Evolutionary conservation across 2,113 vertebrate species (phyloP).

Genomic region (Siphamia tubifer): DNA sequence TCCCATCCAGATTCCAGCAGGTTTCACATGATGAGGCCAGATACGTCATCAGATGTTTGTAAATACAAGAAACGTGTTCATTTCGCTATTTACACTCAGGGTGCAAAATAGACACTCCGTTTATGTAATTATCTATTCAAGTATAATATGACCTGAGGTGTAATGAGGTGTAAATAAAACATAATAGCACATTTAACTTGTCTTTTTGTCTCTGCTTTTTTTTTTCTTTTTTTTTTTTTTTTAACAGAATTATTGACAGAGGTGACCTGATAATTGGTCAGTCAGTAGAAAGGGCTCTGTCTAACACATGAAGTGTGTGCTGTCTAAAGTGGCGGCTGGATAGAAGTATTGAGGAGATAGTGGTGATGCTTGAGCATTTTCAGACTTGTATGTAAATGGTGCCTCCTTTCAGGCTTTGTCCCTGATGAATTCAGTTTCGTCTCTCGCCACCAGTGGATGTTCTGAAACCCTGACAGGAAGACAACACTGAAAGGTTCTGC

Average conservation of each 20-base stretch:
- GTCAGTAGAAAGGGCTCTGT: conserved; percentile 31
- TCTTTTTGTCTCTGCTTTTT: no score
- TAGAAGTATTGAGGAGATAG: background rate
- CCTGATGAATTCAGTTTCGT: conserved; percentile 45
- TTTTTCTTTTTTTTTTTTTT: conserved; percentile 12
- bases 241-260: background rate
- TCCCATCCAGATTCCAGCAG: no score
- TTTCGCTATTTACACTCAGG: no score
- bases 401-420: conserved; percentile 24
- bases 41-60: no score
- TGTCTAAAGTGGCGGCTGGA: conserved; percentile 17
- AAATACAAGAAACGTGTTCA: no score
- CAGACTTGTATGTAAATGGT: conserved; percentile 32
- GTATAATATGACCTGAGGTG: no score
- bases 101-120: no score
- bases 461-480: conserved; percentile 50
- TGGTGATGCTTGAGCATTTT: conserved; percentile 15
- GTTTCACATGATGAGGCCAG: no score
- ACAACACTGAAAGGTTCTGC: conserved; percentile 40
- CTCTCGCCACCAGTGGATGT: conserved; percentile 19
- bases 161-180: no score
- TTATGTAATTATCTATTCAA: no score
- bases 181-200: no score
- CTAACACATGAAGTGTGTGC: conserved; percentile 34
- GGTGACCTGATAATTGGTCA: conserved; percentile 41